A percentile compares a stretch with the other conserved stretches of the same genome.
Evolutionary conservation across 2,113 vertebrate species (phyloP).

Genomic region (Thryonomys swinderianus): DNA sequence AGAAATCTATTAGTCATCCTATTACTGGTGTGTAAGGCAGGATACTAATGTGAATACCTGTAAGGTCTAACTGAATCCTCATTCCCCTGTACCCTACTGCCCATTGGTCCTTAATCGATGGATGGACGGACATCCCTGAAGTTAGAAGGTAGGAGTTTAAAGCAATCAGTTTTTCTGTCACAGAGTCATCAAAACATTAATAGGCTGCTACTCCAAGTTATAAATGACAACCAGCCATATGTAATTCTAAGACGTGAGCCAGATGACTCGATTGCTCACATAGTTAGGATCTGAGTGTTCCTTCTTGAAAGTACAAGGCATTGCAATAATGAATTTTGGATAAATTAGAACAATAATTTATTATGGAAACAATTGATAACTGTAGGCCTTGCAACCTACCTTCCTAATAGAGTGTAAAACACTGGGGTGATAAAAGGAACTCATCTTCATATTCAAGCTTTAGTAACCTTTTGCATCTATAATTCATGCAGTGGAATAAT

Average conservation of each 20-base stretch:
- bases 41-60: neutral
- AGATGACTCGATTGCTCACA: constrained; percentile 23
- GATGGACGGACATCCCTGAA: neutral
- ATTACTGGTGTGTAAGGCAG: neutral
- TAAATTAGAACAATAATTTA: constrained; percentile 46
- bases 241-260: constrained; percentile 37
- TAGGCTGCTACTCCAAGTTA: constrained; percentile 7
- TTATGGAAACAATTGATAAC: neutral
- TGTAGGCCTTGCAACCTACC: neutral
- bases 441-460: neutral
- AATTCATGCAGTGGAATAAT: constrained; percentile 52
- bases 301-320: constrained; percentile 20
- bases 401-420: constrained; percentile 47
- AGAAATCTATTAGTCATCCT: constrained; percentile 20
- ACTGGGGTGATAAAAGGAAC: constrained; percentile 28
- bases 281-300: constrained; percentile 43
- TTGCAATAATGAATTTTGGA: constrained; percentile 15
- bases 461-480: constrained; percentile 47
- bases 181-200: constrained; percentile 10
- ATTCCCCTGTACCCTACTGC: neutral
- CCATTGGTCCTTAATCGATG: neutral
- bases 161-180: constrained; percentile 27
- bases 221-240: neutral
- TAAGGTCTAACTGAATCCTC: neutral
- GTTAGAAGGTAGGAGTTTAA: neutral